Conservation (phyloP, 2,888 invertebrate species). For the Trichogramma evanescens region DNA sequence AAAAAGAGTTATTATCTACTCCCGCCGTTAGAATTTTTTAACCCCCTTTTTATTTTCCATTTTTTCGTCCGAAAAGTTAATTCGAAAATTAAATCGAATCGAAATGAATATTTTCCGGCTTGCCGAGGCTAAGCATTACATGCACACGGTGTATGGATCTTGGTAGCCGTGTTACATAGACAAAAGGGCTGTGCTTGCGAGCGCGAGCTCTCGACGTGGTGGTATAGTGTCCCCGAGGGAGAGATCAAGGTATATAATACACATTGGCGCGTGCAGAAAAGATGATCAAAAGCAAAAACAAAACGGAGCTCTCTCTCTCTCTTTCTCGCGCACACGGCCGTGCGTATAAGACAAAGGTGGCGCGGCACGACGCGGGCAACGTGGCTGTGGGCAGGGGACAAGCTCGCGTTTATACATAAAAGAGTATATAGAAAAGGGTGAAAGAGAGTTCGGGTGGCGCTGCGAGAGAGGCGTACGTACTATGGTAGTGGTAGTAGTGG, state of each 20-base stretch:
- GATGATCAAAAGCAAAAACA: conserved; percentile 23
- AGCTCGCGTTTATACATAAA: too few species aligned
- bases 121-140: too few species aligned
- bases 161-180: too few species aligned
- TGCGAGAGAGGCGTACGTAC: too few species aligned
- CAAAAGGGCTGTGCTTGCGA: too few species aligned
- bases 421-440: not conserved
- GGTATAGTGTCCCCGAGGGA: conserved; percentile 6
- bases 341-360: conserved; percentile 12
- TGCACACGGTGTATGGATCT: too few species aligned
- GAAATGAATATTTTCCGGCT: conserved; percentile 14
- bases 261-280: conserved; percentile 16
- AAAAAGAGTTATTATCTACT: too few species aligned
- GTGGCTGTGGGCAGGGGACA: conserved; percentile 10
- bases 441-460: not conserved
- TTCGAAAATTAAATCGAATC: conserved; percentile 9
- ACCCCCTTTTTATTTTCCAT: too few species aligned
- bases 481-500: too few species aligned
- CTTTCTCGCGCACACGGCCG: not conserved
- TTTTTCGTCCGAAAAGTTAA: not conserved
- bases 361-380: conserved; percentile 8
- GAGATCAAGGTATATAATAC: conserved; percentile 15
- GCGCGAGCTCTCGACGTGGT: not conserved
- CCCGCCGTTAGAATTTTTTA: too few species aligned
- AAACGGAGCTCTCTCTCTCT: conserved; percentile 1